Conservation (phyloP, 1,140 invertebrate species). For the Sarcophaga peregrina region DNA sequence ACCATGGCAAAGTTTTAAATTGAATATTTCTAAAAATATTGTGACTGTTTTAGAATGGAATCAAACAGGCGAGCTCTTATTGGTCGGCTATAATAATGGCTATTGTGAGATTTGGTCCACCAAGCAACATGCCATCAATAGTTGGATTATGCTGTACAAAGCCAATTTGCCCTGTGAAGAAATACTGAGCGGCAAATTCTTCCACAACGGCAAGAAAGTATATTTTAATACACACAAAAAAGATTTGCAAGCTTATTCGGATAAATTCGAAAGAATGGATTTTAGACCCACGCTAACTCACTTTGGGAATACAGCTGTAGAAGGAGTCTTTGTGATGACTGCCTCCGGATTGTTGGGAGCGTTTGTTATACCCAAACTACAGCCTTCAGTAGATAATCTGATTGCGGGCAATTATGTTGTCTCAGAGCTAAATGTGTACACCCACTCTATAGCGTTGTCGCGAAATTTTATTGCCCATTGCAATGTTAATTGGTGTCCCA, state of each 20-base stretch:
- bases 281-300: slow-evolving; percentile 84
- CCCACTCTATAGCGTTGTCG: slow-evolving; percentile 77
- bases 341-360: slow-evolving; percentile 85
- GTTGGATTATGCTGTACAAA: slow-evolving; percentile 75
- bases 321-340: slow-evolving; percentile 85
- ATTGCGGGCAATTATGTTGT: background rate
- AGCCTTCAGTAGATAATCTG: background rate
- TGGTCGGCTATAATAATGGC: slow-evolving; percentile 81
- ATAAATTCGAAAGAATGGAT: slow-evolving; percentile 83
- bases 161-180: slow-evolving; percentile 77
- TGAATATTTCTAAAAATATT: slow-evolving; percentile 70
- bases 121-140: slow-evolving; percentile 82
- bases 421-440: slow-evolving; percentile 68
- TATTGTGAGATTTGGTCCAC: slow-evolving; percentile 81
- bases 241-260: slow-evolving; percentile 81
- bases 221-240: slow-evolving; percentile 75
- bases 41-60: slow-evolving; percentile 89
- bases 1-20: slow-evolving; percentile 79
- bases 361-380: slow-evolving; percentile 68
- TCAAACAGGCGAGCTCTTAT: slow-evolving; percentile 79
- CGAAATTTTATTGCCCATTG: slow-evolving; percentile 80
- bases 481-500: slow-evolving; percentile 72
- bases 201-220: slow-evolving; percentile 77
- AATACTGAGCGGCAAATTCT: slow-evolving; percentile 83
- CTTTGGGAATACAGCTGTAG: slow-evolving; percentile 83